phyloP scores from a whole-genome alignment of 2,113 vertebrate genomes.

The Ornithorhynchus anatinus region DNA sequence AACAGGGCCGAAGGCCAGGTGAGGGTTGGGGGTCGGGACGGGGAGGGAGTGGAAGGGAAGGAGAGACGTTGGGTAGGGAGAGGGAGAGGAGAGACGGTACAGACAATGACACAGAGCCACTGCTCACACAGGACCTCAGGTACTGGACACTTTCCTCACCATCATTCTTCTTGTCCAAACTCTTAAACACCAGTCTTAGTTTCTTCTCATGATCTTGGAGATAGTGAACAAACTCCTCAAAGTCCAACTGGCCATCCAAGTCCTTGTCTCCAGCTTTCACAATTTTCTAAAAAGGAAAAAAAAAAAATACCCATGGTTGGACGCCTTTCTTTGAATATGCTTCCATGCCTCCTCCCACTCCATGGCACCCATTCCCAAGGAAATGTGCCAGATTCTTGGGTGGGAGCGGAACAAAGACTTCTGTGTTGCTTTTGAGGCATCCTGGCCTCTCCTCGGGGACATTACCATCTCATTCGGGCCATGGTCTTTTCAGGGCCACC shows the following conservation, averaged over 20 bases:
- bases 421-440: too few species aligned
- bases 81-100: too few species aligned
- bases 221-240: constrained; percentile 96
- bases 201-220: constrained; percentile 97
- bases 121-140: fast-evolving
- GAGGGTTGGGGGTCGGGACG: background rate
- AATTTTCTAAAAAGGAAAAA: constrained; percentile 81
- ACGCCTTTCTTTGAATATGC: background rate
- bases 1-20: background rate
- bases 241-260: constrained; percentile 92
- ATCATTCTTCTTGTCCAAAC: constrained; percentile 94
- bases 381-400: background rate
- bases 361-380: background rate
- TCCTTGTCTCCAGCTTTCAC: constrained; percentile 96
- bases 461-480: too few species aligned
- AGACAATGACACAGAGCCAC: too few species aligned
- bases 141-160: constrained; percentile 65
- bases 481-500: too few species aligned
- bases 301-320: constrained; percentile 5
- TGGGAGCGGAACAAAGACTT: too few species aligned
- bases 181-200: constrained; percentile 92
- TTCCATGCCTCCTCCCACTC: background rate
- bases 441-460: too few species aligned
- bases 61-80: too few species aligned
- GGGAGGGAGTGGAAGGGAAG: fast-evolving